Evolutionary conservation across 2,797 vertebrate genomes (phyloP).

Genomic region (Rhinella marina): DNA sequence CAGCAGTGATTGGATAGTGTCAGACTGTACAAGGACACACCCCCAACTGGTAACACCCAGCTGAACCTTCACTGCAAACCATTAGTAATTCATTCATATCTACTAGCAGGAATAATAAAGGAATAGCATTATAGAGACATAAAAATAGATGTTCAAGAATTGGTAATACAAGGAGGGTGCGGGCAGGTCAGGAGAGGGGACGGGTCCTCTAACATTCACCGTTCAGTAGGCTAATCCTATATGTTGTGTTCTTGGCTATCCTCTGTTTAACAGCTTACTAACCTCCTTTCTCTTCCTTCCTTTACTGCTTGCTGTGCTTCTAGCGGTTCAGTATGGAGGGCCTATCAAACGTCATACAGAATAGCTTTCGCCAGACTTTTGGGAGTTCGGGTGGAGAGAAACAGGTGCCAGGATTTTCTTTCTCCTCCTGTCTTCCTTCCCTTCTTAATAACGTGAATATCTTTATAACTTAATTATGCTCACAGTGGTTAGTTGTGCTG

Average conservation of each 20-base stretch:
- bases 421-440: constrained; percentile 67
- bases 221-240: too few species aligned
- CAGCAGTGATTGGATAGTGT: too few species aligned
- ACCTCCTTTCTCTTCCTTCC: constrained; percentile 71
- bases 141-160: too few species aligned
- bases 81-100: too few species aligned
- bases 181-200: too few species aligned
- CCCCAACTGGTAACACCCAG: too few species aligned
- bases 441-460: not conserved
- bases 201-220: too few species aligned
- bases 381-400: constrained; percentile 93
- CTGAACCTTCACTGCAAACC: too few species aligned
- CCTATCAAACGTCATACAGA: constrained; percentile 97
- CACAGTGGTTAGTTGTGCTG: not conserved
- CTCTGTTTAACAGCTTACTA: constrained; percentile 66
- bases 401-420: constrained; percentile 88
- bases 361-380: constrained; percentile 96
- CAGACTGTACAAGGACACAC: too few species aligned
- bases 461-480: not conserved
- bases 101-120: too few species aligned
- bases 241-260: not conserved
- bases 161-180: too few species aligned
- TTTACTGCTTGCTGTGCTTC: constrained; percentile 72
- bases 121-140: too few species aligned
- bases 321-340: constrained; percentile 98